Evolutionary conservation across 2,888 invertebrate species (phyloP).

Genomic region (Callyntrura sp.): DNA sequence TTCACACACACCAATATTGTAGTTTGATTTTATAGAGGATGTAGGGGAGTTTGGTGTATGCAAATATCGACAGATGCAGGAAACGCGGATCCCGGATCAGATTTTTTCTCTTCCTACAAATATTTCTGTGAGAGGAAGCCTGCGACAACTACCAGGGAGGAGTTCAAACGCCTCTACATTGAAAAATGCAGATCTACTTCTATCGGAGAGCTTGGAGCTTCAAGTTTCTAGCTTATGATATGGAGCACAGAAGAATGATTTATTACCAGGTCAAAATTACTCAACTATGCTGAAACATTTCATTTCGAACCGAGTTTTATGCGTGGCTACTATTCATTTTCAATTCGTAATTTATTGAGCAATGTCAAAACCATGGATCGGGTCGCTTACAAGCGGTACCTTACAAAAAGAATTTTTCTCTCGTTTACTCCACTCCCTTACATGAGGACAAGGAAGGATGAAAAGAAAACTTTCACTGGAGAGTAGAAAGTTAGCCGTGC

Average conservation of each 20-base stretch:
- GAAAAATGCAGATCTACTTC: not conserved
- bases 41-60: too few species aligned
- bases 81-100: too few species aligned
- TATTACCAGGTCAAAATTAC: slow-evolving; percentile 77
- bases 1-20: too few species aligned
- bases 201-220: not conserved
- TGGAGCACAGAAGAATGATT: slow-evolving; percentile 71
- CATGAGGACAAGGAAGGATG: not conserved
- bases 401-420: slow-evolving; percentile 14
- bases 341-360: slow-evolving; percentile 75
- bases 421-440: slow-evolving; percentile 5
- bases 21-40: too few species aligned
- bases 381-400: slow-evolving; percentile 6
- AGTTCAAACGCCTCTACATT: not conserved
- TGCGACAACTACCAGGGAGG: not conserved
- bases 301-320: slow-evolving; percentile 70
- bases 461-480: slow-evolving; percentile 46
- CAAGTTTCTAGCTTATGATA: slow-evolving; percentile 46
- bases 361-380: slow-evolving; percentile 74
- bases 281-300: slow-evolving; percentile 76
- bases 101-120: too few species aligned
- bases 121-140: too few species aligned
- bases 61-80: too few species aligned
- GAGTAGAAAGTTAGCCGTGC: slow-evolving; percentile 14
- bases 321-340: slow-evolving; percentile 61